phyloP scores from a whole-genome alignment of 2,797 vertebrate species.

The Sternarchorhynchus goeldii region DNA sequence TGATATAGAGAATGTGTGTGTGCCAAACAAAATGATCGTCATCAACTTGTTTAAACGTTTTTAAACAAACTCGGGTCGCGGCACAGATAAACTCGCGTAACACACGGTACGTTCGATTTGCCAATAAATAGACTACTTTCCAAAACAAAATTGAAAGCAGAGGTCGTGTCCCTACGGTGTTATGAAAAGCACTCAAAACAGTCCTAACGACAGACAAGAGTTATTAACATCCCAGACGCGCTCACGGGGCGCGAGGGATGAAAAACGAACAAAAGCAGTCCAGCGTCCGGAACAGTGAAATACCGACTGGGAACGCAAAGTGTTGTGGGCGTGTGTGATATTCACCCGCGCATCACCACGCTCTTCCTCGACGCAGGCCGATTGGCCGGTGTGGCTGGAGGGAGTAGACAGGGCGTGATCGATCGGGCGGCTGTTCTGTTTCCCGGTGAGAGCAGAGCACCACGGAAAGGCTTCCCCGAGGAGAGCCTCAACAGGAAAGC shows the following conservation, averaged over 20 bases:
- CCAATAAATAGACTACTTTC: background rate
- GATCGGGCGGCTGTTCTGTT: background rate
- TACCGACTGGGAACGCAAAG: no score
- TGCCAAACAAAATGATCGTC: background rate
- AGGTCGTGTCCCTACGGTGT: background rate
- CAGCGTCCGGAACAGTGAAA: slow-evolving; percentile 13
- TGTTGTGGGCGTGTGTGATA: background rate
- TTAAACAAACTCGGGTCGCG: background rate
- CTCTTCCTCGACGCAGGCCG: background rate
- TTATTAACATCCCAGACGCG: slow-evolving; percentile 49
- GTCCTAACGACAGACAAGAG: slow-evolving; percentile 4
- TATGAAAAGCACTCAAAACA: slow-evolving; percentile 23
- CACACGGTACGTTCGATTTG: background rate
- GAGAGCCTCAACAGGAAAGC: background rate
- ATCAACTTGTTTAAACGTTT: background rate
- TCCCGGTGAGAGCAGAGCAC: background rate
- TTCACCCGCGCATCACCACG: background rate
- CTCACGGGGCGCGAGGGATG: slow-evolving; percentile 29
- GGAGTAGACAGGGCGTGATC: slow-evolving; percentile 5
- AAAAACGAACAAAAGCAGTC: slow-evolving; percentile 29
- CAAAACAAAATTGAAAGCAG: background rate
- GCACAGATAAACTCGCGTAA: background rate
- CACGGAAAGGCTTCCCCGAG: background rate
- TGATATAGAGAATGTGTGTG: background rate
- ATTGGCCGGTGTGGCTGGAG: background rate